Percentiles rank a stretch among this genome's conserved stretches.
Evolutionary conservation across 2,113 vertebrate species (phyloP).

Genomic region (Corythoichthys haematopterus): DNA sequence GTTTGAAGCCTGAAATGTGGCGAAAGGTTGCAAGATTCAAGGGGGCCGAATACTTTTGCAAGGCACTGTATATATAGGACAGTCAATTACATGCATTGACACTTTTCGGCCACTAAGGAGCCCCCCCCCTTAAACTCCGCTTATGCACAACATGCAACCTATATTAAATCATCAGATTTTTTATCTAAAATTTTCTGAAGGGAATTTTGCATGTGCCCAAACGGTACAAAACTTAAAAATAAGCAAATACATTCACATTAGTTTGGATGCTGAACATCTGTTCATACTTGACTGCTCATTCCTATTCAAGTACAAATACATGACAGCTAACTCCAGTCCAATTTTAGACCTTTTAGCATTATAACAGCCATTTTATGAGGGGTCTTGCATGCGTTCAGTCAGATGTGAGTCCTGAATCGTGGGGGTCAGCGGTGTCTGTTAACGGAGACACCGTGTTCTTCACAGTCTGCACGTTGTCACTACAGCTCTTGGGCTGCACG

Average conservation of each 20-base stretch:
- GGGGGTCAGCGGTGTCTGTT: background rate
- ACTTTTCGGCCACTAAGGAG: too few species aligned
- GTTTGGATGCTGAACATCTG: slow-evolving; percentile 37
- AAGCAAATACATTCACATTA: slow-evolving; percentile 3
- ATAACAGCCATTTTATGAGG: slow-evolving; percentile 10
- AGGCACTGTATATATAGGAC: too few species aligned
- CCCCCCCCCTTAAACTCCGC: too few species aligned
- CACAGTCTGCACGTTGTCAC: slow-evolving; percentile 32
- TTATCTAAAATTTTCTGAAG: too few species aligned
- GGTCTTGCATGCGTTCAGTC: background rate
- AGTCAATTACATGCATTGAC: too few species aligned
- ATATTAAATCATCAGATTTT: too few species aligned
- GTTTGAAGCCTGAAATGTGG: too few species aligned
- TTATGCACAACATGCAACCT: too few species aligned
- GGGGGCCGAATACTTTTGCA: too few species aligned
- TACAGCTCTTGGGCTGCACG: slow-evolving; percentile 17
- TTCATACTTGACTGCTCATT: slow-evolving; percentile 2
- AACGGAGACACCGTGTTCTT: slow-evolving; percentile 31
- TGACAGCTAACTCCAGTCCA: background rate
- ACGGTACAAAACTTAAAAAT: slow-evolving; percentile 1
- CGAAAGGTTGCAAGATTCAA: too few species aligned
- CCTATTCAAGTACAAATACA: background rate
- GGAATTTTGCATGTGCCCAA: background rate
- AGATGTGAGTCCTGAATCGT: slow-evolving; percentile 6
- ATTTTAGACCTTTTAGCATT: background rate